phyloP scores from a whole-genome alignment of 1,140 invertebrate species.

The Lordiphosa mommai region DNA sequence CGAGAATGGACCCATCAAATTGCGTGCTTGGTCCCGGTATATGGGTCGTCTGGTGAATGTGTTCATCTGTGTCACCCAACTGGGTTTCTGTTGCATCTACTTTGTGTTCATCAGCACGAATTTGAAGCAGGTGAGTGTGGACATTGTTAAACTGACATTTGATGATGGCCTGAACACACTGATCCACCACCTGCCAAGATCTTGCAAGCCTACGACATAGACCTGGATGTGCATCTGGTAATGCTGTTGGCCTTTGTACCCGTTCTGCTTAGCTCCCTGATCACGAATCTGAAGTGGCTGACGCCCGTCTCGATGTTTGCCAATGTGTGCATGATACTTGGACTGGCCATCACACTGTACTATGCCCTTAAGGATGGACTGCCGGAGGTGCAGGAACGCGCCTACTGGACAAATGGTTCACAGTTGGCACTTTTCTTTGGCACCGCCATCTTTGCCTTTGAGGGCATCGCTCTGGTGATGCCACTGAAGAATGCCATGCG shows the following conservation, averaged over 20 bases:
- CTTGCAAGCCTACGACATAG: conserved; percentile 82
- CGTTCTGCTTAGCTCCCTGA: conserved; percentile 86
- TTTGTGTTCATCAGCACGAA: conserved; percentile 94
- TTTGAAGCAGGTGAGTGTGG: conserved; percentile 85
- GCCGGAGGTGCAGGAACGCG: conserved; percentile 82
- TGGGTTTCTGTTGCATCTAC: conserved; percentile 97
- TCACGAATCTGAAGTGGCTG: conserved; percentile 88
- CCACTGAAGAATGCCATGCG: conserved; percentile 95
- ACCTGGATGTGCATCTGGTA: conserved; percentile 84
- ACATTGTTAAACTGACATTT: too few relatives aligned
- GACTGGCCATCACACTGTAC: conserved; percentile 86
- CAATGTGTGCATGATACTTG: conserved; percentile 85
- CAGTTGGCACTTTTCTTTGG: conserved; percentile 87
- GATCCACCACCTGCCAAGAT: conserved; percentile 81
- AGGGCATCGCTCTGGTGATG: conserved; percentile 89
- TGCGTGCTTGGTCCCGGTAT: conserved; percentile 82
- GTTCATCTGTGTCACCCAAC: conserved; percentile 93
- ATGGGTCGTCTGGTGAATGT: conserved; percentile 86
- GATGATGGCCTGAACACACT: background rate
- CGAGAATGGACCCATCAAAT: conserved; percentile 83
- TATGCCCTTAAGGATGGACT: conserved; percentile 85
- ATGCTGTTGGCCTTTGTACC: conserved; percentile 87
- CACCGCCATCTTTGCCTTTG: conserved; percentile 89
- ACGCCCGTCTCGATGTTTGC: conserved; percentile 87
- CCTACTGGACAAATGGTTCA: conserved; percentile 82